Evolutionary conservation across 2,888 invertebrate genomes (phyloP).

Genomic region (Acronicta alni): DNA sequence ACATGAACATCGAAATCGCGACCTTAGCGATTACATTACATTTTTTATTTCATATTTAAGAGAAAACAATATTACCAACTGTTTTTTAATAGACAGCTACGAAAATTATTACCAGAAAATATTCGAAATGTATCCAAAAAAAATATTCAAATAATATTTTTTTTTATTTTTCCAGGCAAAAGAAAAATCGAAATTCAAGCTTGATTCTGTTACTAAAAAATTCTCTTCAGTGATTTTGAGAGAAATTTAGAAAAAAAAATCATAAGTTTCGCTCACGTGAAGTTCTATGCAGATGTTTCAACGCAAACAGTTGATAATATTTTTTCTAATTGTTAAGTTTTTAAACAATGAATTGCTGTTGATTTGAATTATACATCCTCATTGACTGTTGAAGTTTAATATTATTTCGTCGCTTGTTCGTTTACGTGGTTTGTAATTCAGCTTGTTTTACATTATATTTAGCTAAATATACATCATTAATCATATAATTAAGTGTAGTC

Average conservation of each 20-base stretch:
- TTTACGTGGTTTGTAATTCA: constrained; percentile 74
- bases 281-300: background rate
- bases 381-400: constrained; percentile 83
- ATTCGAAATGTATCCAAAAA: no score
- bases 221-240: no score
- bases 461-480: constrained; percentile 87
- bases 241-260: background rate
- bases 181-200: no score
- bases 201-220: no score
- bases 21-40: constrained; percentile 84
- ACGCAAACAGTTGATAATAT: constrained; percentile 31
- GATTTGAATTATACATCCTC: constrained; percentile 86
- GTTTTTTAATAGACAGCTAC: background rate
- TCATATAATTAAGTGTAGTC: constrained; percentile 85
- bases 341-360: constrained; percentile 84
- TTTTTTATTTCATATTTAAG: constrained; percentile 78
- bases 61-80: constrained; percentile 39
- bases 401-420: constrained; percentile 74
- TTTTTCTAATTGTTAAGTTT: constrained; percentile 82
- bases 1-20: constrained; percentile 61
- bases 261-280: no score
- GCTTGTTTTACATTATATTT: constrained; percentile 80
- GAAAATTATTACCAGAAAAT: background rate
- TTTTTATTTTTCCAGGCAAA: no score
- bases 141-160: no score